Base-by-base conservation (phyloP, 1,140 invertebrate genomes). In the Babylonia areolata region DNA sequence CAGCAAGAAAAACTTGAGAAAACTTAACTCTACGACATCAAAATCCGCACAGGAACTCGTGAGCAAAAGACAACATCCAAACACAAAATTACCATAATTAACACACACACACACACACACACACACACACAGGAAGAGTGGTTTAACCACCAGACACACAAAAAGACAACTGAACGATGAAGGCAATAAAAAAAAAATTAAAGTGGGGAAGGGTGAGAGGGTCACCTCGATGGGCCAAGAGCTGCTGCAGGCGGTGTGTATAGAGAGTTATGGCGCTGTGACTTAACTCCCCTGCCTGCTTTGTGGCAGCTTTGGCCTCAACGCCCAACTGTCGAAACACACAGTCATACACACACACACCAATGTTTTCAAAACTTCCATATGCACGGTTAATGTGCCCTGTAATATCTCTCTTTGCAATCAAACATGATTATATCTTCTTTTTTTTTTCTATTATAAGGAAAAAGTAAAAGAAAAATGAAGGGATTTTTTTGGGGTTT, bases 221-320 rank as follows among this genome's bases (percentile, higher is more conserved):
- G 40, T 77, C 78, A 80, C 78, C 78, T 80, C 40, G 40, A 31
- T 23, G 46, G 28, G 28, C 37, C n/a, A 37, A 42, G 37, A 81
- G 79, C 31, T 86, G 71, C 33, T 51, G 12, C n/a, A 40, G 39
- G 69, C 73, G 58, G 9, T 86, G 58, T 5, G 69, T 28, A 77
- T 81, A 51, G 40, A 77, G 81, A 42, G 69, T 85, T 85, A 86
- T 84, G 39, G 64, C 58, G 46, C n/a, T 39, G 23, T 78, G 78
- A 35, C 42, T 54, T 54, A 51, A 54, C 40, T 58, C 78, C 40
- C 78, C n/a, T 35, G 46, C 46, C 78, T 80, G 42, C 46, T 80
- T 51, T 31, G 15, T 6, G 5, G 33, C 40, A 80, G 42, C 40
- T 28, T 35, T 51, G 78, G 42, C 40, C 6, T 80, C 78, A 33